These are phyloP conservation scores for Drosophila nebulosa DNA, from an alignment of 1,140 invertebrate species.

Conservation along the genomic window DNA sequence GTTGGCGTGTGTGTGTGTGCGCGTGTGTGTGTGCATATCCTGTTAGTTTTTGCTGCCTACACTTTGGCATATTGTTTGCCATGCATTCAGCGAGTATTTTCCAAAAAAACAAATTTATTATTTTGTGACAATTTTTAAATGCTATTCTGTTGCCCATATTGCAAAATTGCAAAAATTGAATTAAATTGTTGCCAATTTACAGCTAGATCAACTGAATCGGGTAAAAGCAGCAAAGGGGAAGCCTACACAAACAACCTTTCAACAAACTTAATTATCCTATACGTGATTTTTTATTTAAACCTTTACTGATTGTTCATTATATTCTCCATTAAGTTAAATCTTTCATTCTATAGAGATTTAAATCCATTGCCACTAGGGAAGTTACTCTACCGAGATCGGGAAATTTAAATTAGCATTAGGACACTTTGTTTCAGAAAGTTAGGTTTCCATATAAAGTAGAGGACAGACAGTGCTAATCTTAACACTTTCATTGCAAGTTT, in stretches of 20 bases:
- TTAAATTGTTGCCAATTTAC: slow-evolving; percentile 65
- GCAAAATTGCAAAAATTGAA: slow-evolving; percentile 66
- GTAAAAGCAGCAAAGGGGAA: not conserved
- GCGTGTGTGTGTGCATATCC: not conserved
- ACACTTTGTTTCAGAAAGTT: too few species aligned
- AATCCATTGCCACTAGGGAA: too few species aligned
- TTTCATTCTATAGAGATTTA: too few species aligned
- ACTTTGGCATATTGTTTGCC: slow-evolving; percentile 21
- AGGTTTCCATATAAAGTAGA: too few species aligned
- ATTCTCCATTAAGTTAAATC: too few species aligned
- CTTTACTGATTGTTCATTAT: too few species aligned
- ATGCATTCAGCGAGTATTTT: slow-evolving; percentile 31
- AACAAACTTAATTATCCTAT: not conserved
- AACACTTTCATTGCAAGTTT: too few species aligned
- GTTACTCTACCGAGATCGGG: too few species aligned
- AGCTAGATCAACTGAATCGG: not conserved
- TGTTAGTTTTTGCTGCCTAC: slow-evolving; percentile 9
- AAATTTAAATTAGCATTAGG: too few species aligned
- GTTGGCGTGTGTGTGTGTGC: not conserved
- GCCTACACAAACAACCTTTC: not conserved
- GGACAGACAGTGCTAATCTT: too few species aligned
- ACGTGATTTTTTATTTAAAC: too few species aligned
- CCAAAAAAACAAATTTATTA: slow-evolving; percentile 65
- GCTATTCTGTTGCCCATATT: slow-evolving; percentile 9
- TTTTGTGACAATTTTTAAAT: slow-evolving; percentile 63